phyloP scores from a whole-genome alignment of 2,113 vertebrate species.

The Poeciliopsis retropinna region DNA sequence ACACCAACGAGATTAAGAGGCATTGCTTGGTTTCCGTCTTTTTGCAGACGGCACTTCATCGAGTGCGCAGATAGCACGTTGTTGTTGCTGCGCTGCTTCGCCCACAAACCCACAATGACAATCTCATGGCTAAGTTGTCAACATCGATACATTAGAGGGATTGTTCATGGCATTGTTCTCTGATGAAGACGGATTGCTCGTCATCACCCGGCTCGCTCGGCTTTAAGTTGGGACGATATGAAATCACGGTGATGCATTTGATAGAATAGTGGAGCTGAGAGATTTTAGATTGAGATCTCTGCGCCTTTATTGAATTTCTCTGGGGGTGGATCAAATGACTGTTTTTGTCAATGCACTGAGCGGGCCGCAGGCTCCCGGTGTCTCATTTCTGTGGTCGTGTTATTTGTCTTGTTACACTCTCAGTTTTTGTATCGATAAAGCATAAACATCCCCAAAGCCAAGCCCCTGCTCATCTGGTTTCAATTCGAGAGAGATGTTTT shows the following conservation, averaged over 20 bases:
- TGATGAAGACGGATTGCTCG: slow-evolving; percentile 69
- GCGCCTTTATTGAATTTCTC: slow-evolving; percentile 66
- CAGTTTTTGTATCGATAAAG: slow-evolving; percentile 25
- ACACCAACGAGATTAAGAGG: slow-evolving; percentile 59
- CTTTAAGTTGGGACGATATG: slow-evolving; percentile 48
- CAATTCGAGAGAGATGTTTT: slow-evolving; percentile 10
- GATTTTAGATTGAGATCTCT: slow-evolving; percentile 69
- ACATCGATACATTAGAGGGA: slow-evolving; percentile 63
- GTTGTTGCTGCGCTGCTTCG: slow-evolving; percentile 49
- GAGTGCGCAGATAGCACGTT: slow-evolving; percentile 54
- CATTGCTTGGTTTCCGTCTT: slow-evolving; percentile 52
- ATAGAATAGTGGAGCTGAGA: slow-evolving; percentile 62
- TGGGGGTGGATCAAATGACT: slow-evolving; percentile 62
- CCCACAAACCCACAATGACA: slow-evolving; percentile 65
- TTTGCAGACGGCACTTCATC: slow-evolving; percentile 42
- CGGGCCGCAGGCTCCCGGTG: slow-evolving; percentile 34
- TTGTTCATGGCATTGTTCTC: slow-evolving; percentile 55
- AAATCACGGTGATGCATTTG: slow-evolving; percentile 63
- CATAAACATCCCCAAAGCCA: slow-evolving; percentile 33
- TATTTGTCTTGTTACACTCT: slow-evolving; percentile 43
- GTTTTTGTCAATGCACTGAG: slow-evolving; percentile 41
- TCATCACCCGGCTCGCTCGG: slow-evolving; percentile 47
- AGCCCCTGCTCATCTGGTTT: slow-evolving; percentile 39
- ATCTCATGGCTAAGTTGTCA: slow-evolving; percentile 68
- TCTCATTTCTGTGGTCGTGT: slow-evolving; percentile 36